Conservation (phyloP, 1,140 invertebrate genomes). For the Papilio xuthus region DNA sequence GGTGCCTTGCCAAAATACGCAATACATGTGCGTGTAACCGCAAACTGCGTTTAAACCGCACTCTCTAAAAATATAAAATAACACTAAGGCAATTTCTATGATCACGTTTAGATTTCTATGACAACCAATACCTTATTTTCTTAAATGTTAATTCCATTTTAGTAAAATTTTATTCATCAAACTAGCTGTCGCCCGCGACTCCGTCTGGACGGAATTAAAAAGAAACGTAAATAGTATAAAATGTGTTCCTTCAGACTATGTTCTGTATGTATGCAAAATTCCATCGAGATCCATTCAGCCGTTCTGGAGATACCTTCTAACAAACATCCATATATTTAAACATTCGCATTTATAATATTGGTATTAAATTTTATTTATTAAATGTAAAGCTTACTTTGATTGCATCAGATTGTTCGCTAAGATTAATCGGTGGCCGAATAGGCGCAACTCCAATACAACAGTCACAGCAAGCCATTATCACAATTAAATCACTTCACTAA, state of each 20-base stretch:
- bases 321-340: too few relatives aligned
- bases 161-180: not conserved
- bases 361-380: not conserved
- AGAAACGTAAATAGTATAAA: too few relatives aligned
- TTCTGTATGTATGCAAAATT: too few relatives aligned
- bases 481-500: conserved; percentile 51
- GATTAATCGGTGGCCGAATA: conserved; percentile 88
- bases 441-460: conserved; percentile 85
- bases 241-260: too few relatives aligned
- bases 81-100: not conserved
- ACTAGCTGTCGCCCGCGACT: too few relatives aligned
- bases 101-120: not conserved
- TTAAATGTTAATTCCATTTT: conserved; percentile 17
- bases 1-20: conserved; percentile 62
- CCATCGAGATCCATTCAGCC: too few relatives aligned
- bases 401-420: conserved; percentile 89
- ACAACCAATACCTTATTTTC: conserved; percentile 24
- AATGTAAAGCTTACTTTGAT: conserved; percentile 85
- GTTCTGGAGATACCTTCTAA: too few relatives aligned
- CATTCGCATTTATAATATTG: too few relatives aligned
- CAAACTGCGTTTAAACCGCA: conserved; percentile 10
- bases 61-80: conserved; percentile 7
- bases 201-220: too few relatives aligned
- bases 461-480: conserved; percentile 84
- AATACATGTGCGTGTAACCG: conserved; percentile 44